A percentile compares a stretch with the other conserved stretches of the same genome.
These are phyloP conservation scores for Volucella inflata DNA, from an alignment of 2,888 invertebrate species.

Conservation along the genomic window DNA sequence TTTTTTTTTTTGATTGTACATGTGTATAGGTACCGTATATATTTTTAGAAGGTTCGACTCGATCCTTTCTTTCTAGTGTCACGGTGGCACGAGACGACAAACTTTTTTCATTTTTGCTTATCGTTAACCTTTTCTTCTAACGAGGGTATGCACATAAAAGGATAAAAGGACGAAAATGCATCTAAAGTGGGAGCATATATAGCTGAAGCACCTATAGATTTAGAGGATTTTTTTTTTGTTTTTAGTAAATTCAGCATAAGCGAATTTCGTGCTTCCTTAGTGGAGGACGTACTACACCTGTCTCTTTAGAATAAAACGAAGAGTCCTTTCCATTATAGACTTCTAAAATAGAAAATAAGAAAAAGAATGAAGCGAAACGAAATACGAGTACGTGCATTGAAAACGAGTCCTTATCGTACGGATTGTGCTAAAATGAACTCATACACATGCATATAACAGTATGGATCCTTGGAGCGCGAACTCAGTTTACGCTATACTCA, in stretches of 20 bases:
- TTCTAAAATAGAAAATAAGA: slow-evolving; percentile 10
- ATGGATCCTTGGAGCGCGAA: neutral
- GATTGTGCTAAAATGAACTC: slow-evolving; percentile 40
- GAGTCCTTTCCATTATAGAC: slow-evolving; percentile 34
- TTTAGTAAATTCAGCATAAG: slow-evolving; percentile 11
- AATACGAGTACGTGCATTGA: slow-evolving; percentile 61
- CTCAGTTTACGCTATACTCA: too few relatives aligned
- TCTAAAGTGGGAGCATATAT: too few relatives aligned
- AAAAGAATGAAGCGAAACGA: slow-evolving; percentile 18
- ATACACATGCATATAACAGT: neutral
- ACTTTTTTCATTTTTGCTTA: neutral
- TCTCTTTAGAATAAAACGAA: slow-evolving; percentile 23
- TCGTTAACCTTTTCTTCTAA: neutral
- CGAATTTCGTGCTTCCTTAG: slow-evolving; percentile 44
- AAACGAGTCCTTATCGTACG: slow-evolving; percentile 52
- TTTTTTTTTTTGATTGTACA: neutral
- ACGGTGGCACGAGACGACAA: neutral
- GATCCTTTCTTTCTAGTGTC: neutral
- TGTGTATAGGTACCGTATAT: slow-evolving; percentile 16
- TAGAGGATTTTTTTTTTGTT: neutral
- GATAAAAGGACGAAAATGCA: neutral
- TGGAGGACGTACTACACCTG: slow-evolving; percentile 58
- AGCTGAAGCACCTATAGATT: too few relatives aligned
- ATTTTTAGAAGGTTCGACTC: neutral
- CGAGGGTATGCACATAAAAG: neutral